phyloP scores from a whole-genome alignment of 1,140 invertebrate genomes.

The Potamilus streckersoni region DNA sequence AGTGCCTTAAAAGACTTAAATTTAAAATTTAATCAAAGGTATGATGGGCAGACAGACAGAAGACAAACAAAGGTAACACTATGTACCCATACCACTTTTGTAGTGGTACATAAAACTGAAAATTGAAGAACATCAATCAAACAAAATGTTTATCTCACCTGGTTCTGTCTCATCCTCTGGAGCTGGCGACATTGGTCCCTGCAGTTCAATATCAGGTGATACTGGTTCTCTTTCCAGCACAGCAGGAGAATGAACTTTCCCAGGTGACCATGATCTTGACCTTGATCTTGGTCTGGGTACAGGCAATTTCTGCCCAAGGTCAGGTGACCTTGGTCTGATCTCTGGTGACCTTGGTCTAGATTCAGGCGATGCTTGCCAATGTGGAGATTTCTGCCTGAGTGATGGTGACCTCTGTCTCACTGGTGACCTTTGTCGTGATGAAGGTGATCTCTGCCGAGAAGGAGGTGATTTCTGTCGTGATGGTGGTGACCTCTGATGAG shows the following conservation, averaged over 20 bases:
- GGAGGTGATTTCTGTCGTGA: too few relatives aligned
- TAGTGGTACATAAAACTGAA: too few relatives aligned
- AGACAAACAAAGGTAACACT: too few relatives aligned
- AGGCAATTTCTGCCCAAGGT: too few relatives aligned
- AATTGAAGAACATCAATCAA: too few relatives aligned
- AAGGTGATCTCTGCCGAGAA: too few relatives aligned
- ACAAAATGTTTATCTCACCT: neutral
- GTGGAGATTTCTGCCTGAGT: conserved; percentile 4
- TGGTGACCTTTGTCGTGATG: neutral
- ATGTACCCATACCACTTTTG: too few relatives aligned
- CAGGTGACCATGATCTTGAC: conserved; percentile 19
- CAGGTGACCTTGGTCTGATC: conserved; percentile 39
- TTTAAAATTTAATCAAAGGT: too few relatives aligned
- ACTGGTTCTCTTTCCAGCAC: neutral
- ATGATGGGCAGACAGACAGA: too few relatives aligned
- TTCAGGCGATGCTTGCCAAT: conserved; percentile 3
- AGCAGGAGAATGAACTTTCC: neutral
- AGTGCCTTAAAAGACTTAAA: too few relatives aligned
- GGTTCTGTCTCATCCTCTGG: neutral
- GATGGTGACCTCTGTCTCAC: conserved; percentile 31
- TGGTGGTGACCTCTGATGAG: too few relatives aligned
- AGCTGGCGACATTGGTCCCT: conserved; percentile 10
- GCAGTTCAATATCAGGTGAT: neutral
- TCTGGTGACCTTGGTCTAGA: too few relatives aligned
- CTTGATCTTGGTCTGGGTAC: conserved; percentile 6